Evolutionary conservation across 35 echinoderm and acorn worm species (phyloP), one percentile per base, ranked within the genome.

Genomic region (Apostichopus californicus): DNA sequence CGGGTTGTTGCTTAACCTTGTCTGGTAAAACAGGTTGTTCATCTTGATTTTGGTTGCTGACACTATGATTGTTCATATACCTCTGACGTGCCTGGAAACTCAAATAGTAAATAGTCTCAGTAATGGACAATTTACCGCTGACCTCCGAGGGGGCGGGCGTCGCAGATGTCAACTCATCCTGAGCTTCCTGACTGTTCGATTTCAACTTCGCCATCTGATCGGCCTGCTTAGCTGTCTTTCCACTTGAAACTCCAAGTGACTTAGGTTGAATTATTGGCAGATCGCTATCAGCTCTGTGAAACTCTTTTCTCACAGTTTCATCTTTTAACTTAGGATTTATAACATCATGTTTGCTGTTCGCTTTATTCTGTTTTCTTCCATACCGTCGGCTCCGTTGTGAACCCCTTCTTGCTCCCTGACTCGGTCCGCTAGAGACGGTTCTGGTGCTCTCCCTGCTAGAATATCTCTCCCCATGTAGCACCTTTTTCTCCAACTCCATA

Each of bases 81-180:
- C 80, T 46, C 80, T 83, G 25, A 55, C 80, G 80, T 10, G 80
- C 80, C 80, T 83, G 80, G 80, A 83, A 83, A 14, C 80, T 83
- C 53, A 83, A 55, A 14, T 83, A 83, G 80, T 83, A 83, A 55
- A 83, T 83, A 4, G 80, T 83, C n/a, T 83, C 80, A 55, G 80
- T 83, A 13, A 83, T 83, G 46, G 80, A 83, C 52, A 83, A 54
- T 34, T 83, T 55, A 53, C 55, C 34, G 1, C 80, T 12, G 34
- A 55, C 34, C 20, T 83, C 80, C 64, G 64, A 68, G 64, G 64
- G 64, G 18, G 64, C 11, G 64, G 64, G 64, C 64, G 64, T 68
- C 4, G 64, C 0, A 68, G 64, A 46, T 46, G 34, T 46, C 34
- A 46, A 46, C 34, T 46, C 34, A 3, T 46, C 34, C 34, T 46